A percentile compares a stretch with the other conserved stretches of the same genome.
Evolutionary conservation across 2,113 vertebrate genomes (phyloP).

Genomic region (Phalacrocorax pelagicus): DNA sequence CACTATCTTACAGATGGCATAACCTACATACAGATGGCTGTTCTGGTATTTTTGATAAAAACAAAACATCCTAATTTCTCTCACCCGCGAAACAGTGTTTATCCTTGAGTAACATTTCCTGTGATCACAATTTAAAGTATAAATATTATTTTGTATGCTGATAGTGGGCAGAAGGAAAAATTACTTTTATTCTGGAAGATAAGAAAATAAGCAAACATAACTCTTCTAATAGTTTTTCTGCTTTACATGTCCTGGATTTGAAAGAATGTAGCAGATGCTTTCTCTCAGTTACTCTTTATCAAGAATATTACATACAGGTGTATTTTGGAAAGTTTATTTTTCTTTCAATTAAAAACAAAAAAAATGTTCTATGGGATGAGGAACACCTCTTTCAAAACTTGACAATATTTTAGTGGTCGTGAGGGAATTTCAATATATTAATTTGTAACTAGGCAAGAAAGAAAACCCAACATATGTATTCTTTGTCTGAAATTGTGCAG

Average conservation of each 20-base stretch:
- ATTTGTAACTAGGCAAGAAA: neutral
- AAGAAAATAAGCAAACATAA: conserved; percentile 37
- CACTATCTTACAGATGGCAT: neutral
- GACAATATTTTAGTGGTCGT: conserved; percentile 2
- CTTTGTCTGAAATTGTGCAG: neutral
- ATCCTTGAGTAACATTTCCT: conserved; percentile 21
- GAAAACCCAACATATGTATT: neutral
- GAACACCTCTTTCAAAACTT: neutral
- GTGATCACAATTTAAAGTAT: conserved; percentile 12
- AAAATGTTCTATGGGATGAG: neutral
- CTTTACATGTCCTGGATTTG: neutral
- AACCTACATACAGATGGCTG: neutral
- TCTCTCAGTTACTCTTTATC: conserved; percentile 51
- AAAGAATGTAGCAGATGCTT: conserved; percentile 49
- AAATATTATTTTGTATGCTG: conserved; percentile 45
- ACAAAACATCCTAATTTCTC: neutral
- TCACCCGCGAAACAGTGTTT: neutral
- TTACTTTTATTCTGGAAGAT: conserved; percentile 11
- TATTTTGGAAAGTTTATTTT: conserved; percentile 48
- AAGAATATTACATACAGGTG: conserved; percentile 52
- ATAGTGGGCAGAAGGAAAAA: neutral
- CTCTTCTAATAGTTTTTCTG: neutral
- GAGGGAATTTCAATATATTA: neutral
- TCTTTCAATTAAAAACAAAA: conserved; percentile 5
- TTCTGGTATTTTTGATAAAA: neutral